phyloP scores from a whole-genome alignment of 2,797 vertebrate genomes.

The Tenualosa ilisha region DNA sequence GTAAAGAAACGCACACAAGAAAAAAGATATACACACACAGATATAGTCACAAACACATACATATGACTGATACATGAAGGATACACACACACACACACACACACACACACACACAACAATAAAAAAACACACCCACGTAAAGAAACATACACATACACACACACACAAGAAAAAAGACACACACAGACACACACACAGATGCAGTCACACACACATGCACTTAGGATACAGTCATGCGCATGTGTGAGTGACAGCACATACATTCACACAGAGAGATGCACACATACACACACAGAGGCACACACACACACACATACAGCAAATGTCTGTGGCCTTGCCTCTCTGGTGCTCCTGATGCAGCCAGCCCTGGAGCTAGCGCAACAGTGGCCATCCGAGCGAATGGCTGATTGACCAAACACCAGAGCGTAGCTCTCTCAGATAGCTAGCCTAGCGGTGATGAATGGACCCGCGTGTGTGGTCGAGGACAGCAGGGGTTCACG shows the following conservation, averaged over 20 bases:
- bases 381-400: neutral
- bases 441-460: neutral
- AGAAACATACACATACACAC: neutral
- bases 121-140: neutral
- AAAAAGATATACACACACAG: neutral
- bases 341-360: neutral
- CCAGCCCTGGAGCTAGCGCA: neutral
- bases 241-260: constrained; percentile 41
- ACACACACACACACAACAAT: neutral
- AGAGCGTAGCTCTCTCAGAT: neutral
- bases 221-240: neutral
- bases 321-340: neutral
- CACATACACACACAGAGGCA: constrained; percentile 38
- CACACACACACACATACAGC: neutral
- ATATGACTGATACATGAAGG: no score
- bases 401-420: neutral
- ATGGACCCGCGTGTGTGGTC: neutral
- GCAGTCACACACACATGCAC: constrained; percentile 45
- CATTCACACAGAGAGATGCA: constrained; percentile 49
- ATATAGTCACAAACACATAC: neutral
- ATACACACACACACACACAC: neutral
- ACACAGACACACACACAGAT: neutral
- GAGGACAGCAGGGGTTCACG: neutral
- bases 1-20: neutral
- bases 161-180: neutral